Evolutionary conservation across 1,140 invertebrate genomes (phyloP).

Genomic region (Cherax quadricarinatus): DNA sequence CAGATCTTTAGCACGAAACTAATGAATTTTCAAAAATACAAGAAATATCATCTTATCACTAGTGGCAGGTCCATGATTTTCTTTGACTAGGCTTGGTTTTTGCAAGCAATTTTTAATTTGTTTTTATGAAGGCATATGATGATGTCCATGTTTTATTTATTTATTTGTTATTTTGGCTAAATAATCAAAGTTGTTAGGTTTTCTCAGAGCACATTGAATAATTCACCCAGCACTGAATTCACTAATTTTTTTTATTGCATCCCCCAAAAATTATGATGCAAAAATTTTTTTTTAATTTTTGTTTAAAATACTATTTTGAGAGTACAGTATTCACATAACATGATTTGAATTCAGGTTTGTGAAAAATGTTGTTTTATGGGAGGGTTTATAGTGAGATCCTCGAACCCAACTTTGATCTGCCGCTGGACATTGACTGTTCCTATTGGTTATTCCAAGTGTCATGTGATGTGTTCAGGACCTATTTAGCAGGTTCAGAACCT

Average conservation of each 20-base stretch:
- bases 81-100: not conserved
- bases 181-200: not conserved
- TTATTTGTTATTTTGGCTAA: not conserved
- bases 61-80: not conserved
- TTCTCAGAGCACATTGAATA: not conserved
- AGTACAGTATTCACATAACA: not conserved
- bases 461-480: not conserved
- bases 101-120: not conserved
- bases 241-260: not conserved
- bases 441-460: constrained; percentile 6
- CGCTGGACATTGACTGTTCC: not conserved
- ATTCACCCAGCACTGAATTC: not conserved
- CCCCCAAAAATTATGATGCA: not conserved
- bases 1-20: not conserved
- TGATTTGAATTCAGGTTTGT: not conserved
- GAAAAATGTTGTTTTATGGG: not conserved
- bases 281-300: not conserved
- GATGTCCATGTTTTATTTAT: not conserved
- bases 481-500: not conserved
- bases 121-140: not conserved
- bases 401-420: not conserved
- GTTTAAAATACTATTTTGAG: not conserved
- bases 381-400: not conserved
- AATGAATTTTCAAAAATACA: not conserved
- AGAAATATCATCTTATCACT: not conserved